phyloP scores from a whole-genome alignment of 2,888 invertebrate genomes.

The Polydrusus cervinus region DNA sequence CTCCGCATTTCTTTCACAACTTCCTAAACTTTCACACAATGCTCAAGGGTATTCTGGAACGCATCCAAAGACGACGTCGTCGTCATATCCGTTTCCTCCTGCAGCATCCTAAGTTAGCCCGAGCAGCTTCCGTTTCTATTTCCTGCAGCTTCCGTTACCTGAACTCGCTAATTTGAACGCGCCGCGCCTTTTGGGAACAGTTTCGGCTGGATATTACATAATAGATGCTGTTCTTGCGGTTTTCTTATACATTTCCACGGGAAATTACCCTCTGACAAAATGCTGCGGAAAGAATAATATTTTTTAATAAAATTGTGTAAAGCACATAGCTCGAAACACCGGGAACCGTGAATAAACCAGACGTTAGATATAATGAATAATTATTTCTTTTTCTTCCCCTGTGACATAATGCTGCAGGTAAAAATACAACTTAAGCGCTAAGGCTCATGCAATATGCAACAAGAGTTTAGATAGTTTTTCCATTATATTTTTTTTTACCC shows the following conservation, averaged over 20 bases:
- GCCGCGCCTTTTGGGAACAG: conserved; percentile 43
- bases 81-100: conserved; percentile 58
- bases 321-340: background rate
- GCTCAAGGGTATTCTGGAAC: conserved; percentile 5
- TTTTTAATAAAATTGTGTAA: conserved; percentile 30
- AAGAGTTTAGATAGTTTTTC: no score
- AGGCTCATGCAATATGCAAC: no score
- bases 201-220: conserved; percentile 49
- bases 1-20: no score
- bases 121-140: conserved; percentile 64
- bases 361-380: background rate
- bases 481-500: no score
- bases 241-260: conserved; percentile 47
- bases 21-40: no score
- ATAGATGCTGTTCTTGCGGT: conserved; percentile 50
- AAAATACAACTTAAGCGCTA: no score
- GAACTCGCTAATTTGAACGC: conserved; percentile 57
- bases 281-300: conserved; percentile 34
- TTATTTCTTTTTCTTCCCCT: background rate
- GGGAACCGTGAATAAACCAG: background rate
- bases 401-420: no score
- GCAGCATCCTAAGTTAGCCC: conserved; percentile 58
- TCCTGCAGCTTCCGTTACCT: conserved; percentile 58
- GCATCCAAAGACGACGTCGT: conserved; percentile 50
- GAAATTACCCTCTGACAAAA: conserved; percentile 42